Base-by-base conservation (phyloP, 2,888 invertebrate species). In the Eucera pruinosa region DNA sequence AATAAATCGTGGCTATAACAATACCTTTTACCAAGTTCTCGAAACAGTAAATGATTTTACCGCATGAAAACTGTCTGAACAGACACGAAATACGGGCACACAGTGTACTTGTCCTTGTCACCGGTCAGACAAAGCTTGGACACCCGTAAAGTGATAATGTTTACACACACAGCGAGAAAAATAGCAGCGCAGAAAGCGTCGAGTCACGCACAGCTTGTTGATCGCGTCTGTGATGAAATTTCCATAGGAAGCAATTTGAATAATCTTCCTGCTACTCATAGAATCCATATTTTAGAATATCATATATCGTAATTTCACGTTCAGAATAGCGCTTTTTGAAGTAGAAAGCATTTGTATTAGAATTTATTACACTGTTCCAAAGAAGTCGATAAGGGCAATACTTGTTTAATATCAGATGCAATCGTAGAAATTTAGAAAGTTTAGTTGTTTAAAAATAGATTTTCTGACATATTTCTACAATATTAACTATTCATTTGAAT, bases 11-110 rank as follows among this genome's bases (percentile, higher is more conserved):
- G 6, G 25, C 9, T 74, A 39, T 41, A 58, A 60, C 41, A 52
- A 52, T 52, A 45, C 47, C 36, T n/a, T 64, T 74, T 74, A 45
- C 33, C 39, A 23, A n/a, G 15, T 15, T 36, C 15, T 30, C 36
- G 25, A 65, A 52, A 60, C 65, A n/a, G 75, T 58, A 23, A 75
- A 64, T 57, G 58, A 75, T 74, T 75, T 74, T 75, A 65, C 62
- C 57, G 50, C 65, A 52, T 65, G 74, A 65, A 52, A 65, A 52
- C 39, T 33, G 39, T 50, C 25, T 11, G 36, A 57, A 64, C 18
- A 23, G 18, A 13, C 25, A 27, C 33, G 27, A 52, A 64, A 61
- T 55, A 60, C 54, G 30, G 23, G 23, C 36, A 1, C 18, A 23
- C 15, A 20, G 9, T 20, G 11, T 18, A 13, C 11, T 15, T 36